Conservation (phyloP, 2,797 vertebrate genomes). For the Gobio occitaniae region DNA sequence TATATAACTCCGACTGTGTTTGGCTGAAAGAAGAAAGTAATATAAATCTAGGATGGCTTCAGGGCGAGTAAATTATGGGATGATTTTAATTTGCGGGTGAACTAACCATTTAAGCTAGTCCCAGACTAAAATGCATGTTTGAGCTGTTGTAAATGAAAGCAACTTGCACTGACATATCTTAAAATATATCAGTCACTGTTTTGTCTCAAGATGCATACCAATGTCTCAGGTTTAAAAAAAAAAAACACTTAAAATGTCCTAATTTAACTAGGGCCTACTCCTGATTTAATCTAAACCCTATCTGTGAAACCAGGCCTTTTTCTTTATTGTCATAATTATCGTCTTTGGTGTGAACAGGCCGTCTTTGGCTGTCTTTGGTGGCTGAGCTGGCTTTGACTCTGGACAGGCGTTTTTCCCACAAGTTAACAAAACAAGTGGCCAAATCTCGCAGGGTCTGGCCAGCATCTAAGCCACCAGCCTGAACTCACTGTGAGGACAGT, state of each 20-base stretch:
- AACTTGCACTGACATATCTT: too few species aligned
- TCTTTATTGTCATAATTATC: neutral
- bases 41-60: too few species aligned
- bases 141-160: too few species aligned
- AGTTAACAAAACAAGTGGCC: neutral
- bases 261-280: neutral
- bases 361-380: too few species aligned
- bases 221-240: too few species aligned
- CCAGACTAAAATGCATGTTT: too few species aligned
- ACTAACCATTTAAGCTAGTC: too few species aligned
- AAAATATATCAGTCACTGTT: neutral
- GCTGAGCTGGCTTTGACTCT: neutral
- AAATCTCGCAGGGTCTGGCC: neutral
- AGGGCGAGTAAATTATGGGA: too few species aligned
- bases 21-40: too few species aligned
- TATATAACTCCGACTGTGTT: too few species aligned
- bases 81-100: too few species aligned
- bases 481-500: conserved; percentile 1
- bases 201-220: too few species aligned
- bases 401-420: neutral
- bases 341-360: neutral
- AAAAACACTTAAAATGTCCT: neutral
- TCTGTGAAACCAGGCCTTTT: neutral
- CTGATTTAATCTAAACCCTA: neutral
- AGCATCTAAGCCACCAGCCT: neutral